Evolutionary conservation across 2,113 vertebrate species (phyloP).

Genomic region (Sclerurus mexicanus): DNA sequence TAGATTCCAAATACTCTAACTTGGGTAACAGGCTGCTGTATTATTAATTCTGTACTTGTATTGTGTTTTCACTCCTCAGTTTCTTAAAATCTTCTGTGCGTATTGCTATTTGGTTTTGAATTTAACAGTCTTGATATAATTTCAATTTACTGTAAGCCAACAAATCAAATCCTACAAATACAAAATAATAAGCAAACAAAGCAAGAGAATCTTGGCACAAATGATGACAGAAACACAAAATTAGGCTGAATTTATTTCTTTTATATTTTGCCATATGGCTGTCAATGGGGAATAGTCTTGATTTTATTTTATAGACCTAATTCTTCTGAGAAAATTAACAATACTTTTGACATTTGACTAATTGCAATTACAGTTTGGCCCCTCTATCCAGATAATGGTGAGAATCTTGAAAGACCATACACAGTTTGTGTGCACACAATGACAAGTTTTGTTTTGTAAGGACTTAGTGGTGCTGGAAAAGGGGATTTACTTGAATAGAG

Average conservation of each 20-base stretch:
- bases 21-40: not conserved
- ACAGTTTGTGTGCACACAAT: not conserved
- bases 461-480: not conserved
- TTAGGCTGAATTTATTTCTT: not conserved
- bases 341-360: not conserved
- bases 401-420: not conserved
- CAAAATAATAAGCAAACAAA: not conserved
- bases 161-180: not conserved
- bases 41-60: not conserved
- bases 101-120: not conserved
- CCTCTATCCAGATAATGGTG: not conserved
- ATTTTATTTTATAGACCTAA: not conserved
- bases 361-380: not conserved
- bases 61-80: not conserved
- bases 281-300: not conserved
- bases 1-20: not conserved
- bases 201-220: not conserved
- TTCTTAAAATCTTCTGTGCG: not conserved
- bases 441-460: not conserved
- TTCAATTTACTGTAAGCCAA: not conserved
- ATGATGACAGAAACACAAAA: not conserved
- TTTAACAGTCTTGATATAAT: not conserved
- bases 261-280: not conserved
- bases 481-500: not conserved
- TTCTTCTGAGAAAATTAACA: not conserved